Conservation (phyloP, 2,113 vertebrate genomes). For the Paradoxurus hermaphroditus region DNA sequence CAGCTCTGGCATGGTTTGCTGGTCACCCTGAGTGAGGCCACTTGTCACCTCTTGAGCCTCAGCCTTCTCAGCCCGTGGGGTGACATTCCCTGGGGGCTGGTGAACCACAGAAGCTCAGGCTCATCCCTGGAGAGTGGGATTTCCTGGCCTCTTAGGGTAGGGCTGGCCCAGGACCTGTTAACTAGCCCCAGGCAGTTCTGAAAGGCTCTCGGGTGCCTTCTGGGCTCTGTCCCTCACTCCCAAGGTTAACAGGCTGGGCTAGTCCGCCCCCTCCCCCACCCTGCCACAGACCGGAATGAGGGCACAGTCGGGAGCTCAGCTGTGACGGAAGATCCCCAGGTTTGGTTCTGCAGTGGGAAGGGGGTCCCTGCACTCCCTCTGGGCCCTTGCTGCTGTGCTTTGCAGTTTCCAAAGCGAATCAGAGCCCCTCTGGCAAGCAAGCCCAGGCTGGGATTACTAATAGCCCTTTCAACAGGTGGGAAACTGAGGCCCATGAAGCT, state of each 20-base stretch:
- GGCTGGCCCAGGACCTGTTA: neutral
- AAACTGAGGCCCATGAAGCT: neutral
- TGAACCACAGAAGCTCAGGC: neutral
- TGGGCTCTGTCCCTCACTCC: neutral
- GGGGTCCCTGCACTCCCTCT: neutral
- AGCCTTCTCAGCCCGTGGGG: neutral
- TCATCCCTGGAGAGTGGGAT: neutral
- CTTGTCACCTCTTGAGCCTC: neutral
- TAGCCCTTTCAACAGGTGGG: neutral
- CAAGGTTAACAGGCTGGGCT: neutral
- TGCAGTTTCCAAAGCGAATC: neutral
- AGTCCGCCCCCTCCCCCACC: accelerated
- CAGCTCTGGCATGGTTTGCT: neutral
- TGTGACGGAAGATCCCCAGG: neutral
- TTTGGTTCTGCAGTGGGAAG: neutral
- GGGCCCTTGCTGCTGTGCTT: neutral
- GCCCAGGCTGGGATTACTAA: neutral
- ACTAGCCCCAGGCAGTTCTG: neutral
- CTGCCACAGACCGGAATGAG: neutral
- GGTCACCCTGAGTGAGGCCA: neutral
- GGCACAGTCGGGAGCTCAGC: neutral
- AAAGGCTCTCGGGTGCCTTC: neutral
- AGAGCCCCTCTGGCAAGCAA: neutral
- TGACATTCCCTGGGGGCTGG: neutral
- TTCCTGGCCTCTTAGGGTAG: neutral